These are phyloP conservation scores for Acrobasis suavella DNA, from an alignment of 2,888 invertebrate genomes.

Conservation along the genomic window DNA sequence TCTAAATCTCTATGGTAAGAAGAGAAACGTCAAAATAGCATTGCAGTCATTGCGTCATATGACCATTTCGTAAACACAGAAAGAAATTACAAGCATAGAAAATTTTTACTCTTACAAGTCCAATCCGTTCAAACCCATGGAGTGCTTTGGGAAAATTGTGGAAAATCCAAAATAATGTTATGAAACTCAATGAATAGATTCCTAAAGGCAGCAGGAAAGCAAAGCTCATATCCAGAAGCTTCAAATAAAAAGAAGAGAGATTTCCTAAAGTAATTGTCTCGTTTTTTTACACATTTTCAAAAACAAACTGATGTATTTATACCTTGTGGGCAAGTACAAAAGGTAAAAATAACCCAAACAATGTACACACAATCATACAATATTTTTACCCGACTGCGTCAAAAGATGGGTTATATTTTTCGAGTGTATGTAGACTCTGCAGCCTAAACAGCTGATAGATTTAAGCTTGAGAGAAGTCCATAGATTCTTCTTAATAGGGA, in stretches of 20 bases:
- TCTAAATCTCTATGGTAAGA: not conserved
- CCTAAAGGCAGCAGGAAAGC: conserved; percentile 33
- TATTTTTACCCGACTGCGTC: no score
- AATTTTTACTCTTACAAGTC: no score
- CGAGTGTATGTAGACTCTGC: no score
- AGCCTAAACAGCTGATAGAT: no score
- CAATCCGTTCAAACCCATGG: not conserved
- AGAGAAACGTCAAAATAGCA: not conserved
- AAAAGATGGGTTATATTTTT: no score
- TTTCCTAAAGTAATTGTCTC: conserved; percentile 41
- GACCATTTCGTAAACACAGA: not conserved
- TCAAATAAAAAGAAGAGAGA: conserved; percentile 31
- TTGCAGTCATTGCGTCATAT: not conserved
- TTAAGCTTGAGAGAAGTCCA: no score
- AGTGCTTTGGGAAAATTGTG: not conserved
- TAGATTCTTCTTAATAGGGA: no score
- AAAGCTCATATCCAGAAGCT: conserved; percentile 40
- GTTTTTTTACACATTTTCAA: conserved; percentile 17
- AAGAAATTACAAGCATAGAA: no score
- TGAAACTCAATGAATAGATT: conserved; percentile 43
- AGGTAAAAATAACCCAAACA: conserved; percentile 34
- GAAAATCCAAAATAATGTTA: conserved; percentile 27
- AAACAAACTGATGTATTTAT: conserved; percentile 35
- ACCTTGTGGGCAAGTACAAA: conserved; percentile 42
- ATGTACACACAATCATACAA: not conserved